phyloP scores from a whole-genome alignment of 2,113 vertebrate genomes.

The Entomyzon cyanotis region DNA sequence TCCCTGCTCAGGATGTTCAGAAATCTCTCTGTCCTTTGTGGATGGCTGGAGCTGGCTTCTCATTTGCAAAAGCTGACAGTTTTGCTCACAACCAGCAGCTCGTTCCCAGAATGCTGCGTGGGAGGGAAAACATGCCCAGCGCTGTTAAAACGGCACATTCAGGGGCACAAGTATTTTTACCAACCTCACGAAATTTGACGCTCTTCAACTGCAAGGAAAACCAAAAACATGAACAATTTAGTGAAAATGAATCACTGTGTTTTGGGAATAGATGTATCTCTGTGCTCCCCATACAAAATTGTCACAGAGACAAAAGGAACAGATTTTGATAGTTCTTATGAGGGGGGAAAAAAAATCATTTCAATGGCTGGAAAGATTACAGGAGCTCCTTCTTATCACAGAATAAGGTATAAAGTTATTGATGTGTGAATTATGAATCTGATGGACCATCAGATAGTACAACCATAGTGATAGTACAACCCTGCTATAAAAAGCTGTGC shows the following conservation, averaged over 20 bases:
- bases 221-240: neutral
- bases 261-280: neutral
- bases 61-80: neutral
- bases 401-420: neutral
- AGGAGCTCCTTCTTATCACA: neutral
- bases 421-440: neutral
- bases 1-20: neutral
- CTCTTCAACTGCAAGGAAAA: slow-evolving; percentile 9
- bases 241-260: neutral
- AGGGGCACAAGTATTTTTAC: slow-evolving; percentile 37
- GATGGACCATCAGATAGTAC: neutral
- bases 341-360: neutral
- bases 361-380: neutral
- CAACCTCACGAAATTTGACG: neutral
- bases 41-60: neutral
- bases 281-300: neutral
- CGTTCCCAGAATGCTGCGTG: neutral
- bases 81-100: slow-evolving; percentile 6
- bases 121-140: slow-evolving; percentile 11
- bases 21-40: slow-evolving; percentile 4
- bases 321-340: neutral
- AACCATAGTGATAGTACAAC: neutral
- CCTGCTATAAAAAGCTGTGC: neutral
- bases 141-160: neutral
- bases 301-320: neutral